These are phyloP conservation scores for Lepidurus apus DNA, from an alignment of 1,140 invertebrate genomes.

Conservation along the genomic window DNA sequence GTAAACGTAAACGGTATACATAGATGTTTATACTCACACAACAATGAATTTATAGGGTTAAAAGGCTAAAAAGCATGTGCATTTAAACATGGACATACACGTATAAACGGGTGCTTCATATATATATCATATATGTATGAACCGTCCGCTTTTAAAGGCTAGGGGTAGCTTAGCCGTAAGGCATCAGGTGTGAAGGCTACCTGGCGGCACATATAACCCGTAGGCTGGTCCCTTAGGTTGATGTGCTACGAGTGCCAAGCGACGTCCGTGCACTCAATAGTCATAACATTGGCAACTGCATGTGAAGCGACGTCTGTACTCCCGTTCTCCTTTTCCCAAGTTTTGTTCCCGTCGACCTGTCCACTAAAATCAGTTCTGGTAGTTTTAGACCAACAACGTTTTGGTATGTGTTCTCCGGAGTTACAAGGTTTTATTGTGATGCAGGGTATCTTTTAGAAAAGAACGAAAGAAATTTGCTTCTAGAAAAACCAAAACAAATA, in stretches of 20 bases:
- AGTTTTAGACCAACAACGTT: background rate
- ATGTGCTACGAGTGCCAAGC: slow-evolving; percentile 12
- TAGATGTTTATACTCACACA: too few species aligned
- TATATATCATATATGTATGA: background rate
- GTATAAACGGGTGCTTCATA: too few species aligned
- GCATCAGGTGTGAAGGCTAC: slow-evolving; percentile 20
- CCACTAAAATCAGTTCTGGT: background rate
- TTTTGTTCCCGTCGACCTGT: background rate
- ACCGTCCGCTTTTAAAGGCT: slow-evolving; percentile 19
- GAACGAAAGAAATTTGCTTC: background rate
- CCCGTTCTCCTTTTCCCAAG: background rate
- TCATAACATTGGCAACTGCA: background rate
- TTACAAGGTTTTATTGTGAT: too few species aligned
- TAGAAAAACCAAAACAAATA: background rate
- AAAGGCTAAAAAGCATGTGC: too few species aligned
- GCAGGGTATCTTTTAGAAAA: background rate
- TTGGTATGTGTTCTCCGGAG: too few species aligned
- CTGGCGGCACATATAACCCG: slow-evolving; percentile 17
- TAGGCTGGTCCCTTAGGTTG: slow-evolving; percentile 13
- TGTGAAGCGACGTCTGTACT: background rate
- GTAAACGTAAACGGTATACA: background rate
- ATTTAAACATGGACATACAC: too few species aligned
- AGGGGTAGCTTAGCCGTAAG: slow-evolving; percentile 7
- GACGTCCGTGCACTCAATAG: background rate
- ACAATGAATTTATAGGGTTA: too few species aligned